These are phyloP conservation scores for Yponomeuta cagnagella DNA, from an alignment of 2,888 invertebrate genomes.

Conservation along the genomic window DNA sequence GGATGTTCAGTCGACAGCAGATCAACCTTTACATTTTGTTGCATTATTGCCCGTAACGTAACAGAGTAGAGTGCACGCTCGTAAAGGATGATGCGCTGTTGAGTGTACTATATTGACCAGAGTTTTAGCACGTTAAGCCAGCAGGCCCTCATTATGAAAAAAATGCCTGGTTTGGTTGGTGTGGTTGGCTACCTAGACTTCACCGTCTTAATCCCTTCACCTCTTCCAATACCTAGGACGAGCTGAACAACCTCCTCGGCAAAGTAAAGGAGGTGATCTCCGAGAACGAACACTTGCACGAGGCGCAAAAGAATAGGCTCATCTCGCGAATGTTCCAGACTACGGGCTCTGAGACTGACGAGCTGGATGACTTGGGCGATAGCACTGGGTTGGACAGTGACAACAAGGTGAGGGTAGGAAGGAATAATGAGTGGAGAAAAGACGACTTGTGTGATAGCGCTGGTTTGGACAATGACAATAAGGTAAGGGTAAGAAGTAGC, in stretches of 20 bases:
- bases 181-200: no score
- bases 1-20: no score
- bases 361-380: conserved; percentile 59
- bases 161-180: no score
- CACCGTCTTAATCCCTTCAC: neutral
- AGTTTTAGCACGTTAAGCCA: no score
- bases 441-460: conserved; percentile 66
- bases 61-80: no score
- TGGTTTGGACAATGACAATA: conserved; percentile 63
- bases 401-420: conserved; percentile 47
- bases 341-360: conserved; percentile 63
- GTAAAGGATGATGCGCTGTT: no score
- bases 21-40: no score
- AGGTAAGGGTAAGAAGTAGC: conserved; percentile 34
- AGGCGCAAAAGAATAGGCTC: conserved; percentile 83
- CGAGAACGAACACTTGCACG: conserved; percentile 88
- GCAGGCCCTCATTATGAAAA: no score
- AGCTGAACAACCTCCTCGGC: conserved; percentile 83
- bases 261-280: conserved; percentile 91
- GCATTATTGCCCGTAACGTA: no score
- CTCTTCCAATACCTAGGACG: conserved; percentile 67
- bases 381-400: conserved; percentile 68
- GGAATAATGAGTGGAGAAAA: neutral
- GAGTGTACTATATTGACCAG: no score
- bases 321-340: conserved; percentile 78